Evolutionary conservation across 2,888 invertebrate genomes (phyloP), one percentile per base, ranked within the genome.

Genomic region (Hyposoter didymator): DNA sequence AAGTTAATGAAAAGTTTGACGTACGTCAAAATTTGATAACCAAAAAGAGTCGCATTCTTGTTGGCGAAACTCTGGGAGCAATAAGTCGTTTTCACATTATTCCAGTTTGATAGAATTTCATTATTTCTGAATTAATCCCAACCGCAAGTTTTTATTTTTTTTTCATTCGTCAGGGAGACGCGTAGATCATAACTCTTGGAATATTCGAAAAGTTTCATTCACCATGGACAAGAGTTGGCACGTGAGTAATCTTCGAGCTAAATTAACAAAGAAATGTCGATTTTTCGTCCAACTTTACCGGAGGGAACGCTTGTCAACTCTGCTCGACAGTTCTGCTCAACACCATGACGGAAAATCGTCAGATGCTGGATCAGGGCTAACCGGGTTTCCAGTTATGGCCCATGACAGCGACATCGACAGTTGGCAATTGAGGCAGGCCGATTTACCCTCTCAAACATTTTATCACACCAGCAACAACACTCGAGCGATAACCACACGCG

Each of bases 321-420:
- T 12, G 52, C 43, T 14, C 28, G 74, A 74, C 73, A 85, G 85
- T 74, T 81, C 39, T 55, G 78, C 73, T 78, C 32, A 10, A 69
- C 80, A 78, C 76, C 74, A 84, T 84, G 82, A 80, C 43, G 78
- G 73, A 45, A 66, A 70, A 82, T 84, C 82, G 78, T 55, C 70
- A 70, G 87, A 85, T 80, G 78, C 80, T 82, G 76, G 87, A 82
- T 69, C 85, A 84, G 88, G 88, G 84, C 88, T 88, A 87, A 90
- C 74, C 67, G 67, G 8, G 0, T 49, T 52, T 80, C 72, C 73
- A 76, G 90, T 76, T 74, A 91, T 91, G 91, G 87, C 89, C 86
- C 81, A 88, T 87, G 89, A 91, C 87, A 89, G 86, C 86, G 87
- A 89, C 84, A 62, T 87, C 88, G 90, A 90, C 89, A 89, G 84